Evolutionary conservation across 2,797 vertebrate species (phyloP), one percentile per base, ranked within the genome.

Genomic region (Microctenopoma stevenorrisi): DNA sequence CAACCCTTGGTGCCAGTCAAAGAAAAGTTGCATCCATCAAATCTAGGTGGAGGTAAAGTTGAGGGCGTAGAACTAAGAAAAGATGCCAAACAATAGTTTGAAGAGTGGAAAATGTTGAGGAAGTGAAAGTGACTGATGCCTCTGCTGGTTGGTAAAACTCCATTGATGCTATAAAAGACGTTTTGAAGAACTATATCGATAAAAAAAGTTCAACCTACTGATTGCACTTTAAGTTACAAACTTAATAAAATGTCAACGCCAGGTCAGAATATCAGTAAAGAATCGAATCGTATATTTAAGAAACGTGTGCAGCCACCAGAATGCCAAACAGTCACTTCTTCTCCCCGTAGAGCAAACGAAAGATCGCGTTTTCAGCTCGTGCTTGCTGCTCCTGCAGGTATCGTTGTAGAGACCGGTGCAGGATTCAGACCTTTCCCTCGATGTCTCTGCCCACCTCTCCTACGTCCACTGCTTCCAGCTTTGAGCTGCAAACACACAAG

Each of bases 371-470:
- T 72, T 76, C 67, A 94, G 69, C 88, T 89, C 0, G 79, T 77
- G 42, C 89, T 86, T 0, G 83, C 83, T 46, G 88, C 88, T 56
- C 88, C 89, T 3, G 93, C 58, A 3, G 91, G 55, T 38, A 91
- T 62, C 0, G 79, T 49, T 0, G 88, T 64, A 0, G 88, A 47
- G 44, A 81, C 48, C 0, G 62, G 2, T 0, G 79, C 42, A 1
- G 74, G 25, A 13, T 78, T 93, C 58, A 86, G 42, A 22, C 84
- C 79, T 74, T 92, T 94, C 72, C 89, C 90, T 88, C 90, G 74
- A 74, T 94, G 93, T 57, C 92, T 83, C 67, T 94, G 93, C 15
- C 93, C 93, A 0, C 93, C 93, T 85, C 94, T 79, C 50, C 92
- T 79, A 15, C 92, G 89, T 6, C 93, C 90, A 7, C 91, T 89